These are phyloP conservation scores for Drosophila lowei DNA, from an alignment of 1,140 invertebrate genomes.

Conservation along the genomic window DNA sequence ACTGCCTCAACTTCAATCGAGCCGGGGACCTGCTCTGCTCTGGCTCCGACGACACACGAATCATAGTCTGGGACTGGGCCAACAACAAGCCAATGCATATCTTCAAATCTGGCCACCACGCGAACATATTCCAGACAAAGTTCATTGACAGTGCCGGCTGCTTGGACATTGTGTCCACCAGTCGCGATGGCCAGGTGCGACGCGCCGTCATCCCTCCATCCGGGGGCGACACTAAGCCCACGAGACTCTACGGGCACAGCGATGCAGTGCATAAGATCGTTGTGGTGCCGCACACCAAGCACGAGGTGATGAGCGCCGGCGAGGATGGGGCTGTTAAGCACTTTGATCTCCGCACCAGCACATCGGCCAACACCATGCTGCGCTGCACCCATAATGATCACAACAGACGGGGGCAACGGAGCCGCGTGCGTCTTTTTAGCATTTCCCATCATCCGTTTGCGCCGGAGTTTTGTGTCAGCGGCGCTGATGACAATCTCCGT, in stretches of 20 bases:
- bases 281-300: conserved; percentile 86
- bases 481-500: conserved; percentile 86
- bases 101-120: conserved; percentile 91
- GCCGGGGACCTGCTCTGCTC: conserved; percentile 85
- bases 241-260: conserved; percentile 60
- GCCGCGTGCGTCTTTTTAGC: conserved; percentile 90
- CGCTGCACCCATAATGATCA: conserved; percentile 13
- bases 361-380: conserved; percentile 32
- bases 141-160: conserved; percentile 87
- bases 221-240: conserved; percentile 52
- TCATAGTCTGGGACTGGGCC: conserved; percentile 96
- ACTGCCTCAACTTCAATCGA: conserved; percentile 95
- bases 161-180: conserved; percentile 92
- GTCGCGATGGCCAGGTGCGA: conserved; percentile 93
- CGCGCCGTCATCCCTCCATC: conserved; percentile 67
- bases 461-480: conserved; percentile 92
- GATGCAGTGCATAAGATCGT: conserved; percentile 77
- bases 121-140: conserved; percentile 95
- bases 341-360: conserved; percentile 90
- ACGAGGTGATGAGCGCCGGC: conserved; percentile 92
- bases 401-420: conserved; percentile 28
- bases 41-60: conserved; percentile 94
- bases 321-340: conserved; percentile 93
- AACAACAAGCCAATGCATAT: conserved; percentile 86
- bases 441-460: conserved; percentile 93